Base-by-base conservation (phyloP, 2,888 invertebrate species). In the Caenorhabditis sinica region DNA sequence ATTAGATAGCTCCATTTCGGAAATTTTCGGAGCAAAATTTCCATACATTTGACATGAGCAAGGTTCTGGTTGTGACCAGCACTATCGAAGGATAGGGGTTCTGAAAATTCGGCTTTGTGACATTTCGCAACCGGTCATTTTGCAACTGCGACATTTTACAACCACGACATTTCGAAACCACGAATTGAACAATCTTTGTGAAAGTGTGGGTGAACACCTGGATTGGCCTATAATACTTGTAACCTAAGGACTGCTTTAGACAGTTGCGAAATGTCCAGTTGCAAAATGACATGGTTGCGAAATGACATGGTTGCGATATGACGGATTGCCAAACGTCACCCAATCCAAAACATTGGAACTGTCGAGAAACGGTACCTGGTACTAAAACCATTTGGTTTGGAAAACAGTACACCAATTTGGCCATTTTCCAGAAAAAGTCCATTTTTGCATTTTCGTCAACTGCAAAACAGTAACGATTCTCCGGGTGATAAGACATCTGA, bases 1-100 rank as follows among this genome's bases (percentile, higher is more conserved):
- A 86, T 23, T 0, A 83, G 40, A 66, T 86, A 86, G 23, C 69
- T 63, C 86, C 86, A 86, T 1, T 51, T 36, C 15, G 72, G 53
- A n/a, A n/a, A n/a, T 20, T 49, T 40, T 15, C 23, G 40, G 2
- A 74, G 15, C 49, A 86, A 20, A n/a, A 30, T 5, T 36, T 49
- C 58, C 80, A 83, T 75, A 30, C 86, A 86, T 11, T 68, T 49
- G 25, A 72, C 63, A 33, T 86, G 81, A 11, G 68, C 86, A 9
- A 36, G 45, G 56, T 86, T 86, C 45, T 60, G 43, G 28, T 76
- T 71, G 68, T 86, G 86, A 4, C 86, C 86, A 13, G 9, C 25
- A n/a, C 63, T 53, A 49, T 83, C 76, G 17, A 74, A 63, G 45
- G 17, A 11, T 23, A 74, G 45, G 23, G 69, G 53, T 4, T 53